phyloP scores from a whole-genome alignment of 2,113 vertebrate genomes.

The Platichthys flesus region DNA sequence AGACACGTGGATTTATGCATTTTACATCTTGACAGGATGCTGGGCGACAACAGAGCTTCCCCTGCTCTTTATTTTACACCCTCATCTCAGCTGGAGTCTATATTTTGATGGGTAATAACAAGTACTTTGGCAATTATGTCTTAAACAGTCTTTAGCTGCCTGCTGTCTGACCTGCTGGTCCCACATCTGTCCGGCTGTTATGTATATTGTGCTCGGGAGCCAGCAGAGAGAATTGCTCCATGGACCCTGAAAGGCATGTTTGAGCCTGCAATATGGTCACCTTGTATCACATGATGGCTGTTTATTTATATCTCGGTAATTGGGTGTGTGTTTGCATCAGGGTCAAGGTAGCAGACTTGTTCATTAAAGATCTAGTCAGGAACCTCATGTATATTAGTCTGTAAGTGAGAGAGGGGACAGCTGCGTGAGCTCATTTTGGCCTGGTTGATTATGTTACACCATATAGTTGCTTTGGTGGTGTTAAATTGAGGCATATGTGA shows the following conservation, averaged over 20 bases:
- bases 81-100: not conserved
- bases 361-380: constrained; percentile 43
- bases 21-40: constrained; percentile 21
- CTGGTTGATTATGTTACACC: not conserved
- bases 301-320: constrained; percentile 71
- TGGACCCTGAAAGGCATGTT: constrained; percentile 59
- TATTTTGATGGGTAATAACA: not conserved
- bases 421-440: constrained; percentile 5
- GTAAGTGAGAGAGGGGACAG: constrained; percentile 5
- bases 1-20: constrained; percentile 18
- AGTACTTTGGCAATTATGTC: not conserved
- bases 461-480: not conserved
- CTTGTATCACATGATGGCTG: constrained; percentile 59
- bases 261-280: constrained; percentile 64
- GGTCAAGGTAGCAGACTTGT: constrained; percentile 49
- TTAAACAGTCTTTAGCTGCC: constrained; percentile 8
- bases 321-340: constrained; percentile 39
- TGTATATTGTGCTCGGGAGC: constrained; percentile 45
- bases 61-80: not conserved
- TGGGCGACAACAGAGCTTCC: not conserved
- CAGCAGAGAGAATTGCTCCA: constrained; percentile 41
- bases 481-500: not conserved
- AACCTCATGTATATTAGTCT: constrained; percentile 19
- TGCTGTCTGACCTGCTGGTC: constrained; percentile 18
- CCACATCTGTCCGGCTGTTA: constrained; percentile 40